These are phyloP conservation scores for Ophion slaviceki DNA, from an alignment of 2,888 invertebrate species.

Conservation along the genomic window DNA sequence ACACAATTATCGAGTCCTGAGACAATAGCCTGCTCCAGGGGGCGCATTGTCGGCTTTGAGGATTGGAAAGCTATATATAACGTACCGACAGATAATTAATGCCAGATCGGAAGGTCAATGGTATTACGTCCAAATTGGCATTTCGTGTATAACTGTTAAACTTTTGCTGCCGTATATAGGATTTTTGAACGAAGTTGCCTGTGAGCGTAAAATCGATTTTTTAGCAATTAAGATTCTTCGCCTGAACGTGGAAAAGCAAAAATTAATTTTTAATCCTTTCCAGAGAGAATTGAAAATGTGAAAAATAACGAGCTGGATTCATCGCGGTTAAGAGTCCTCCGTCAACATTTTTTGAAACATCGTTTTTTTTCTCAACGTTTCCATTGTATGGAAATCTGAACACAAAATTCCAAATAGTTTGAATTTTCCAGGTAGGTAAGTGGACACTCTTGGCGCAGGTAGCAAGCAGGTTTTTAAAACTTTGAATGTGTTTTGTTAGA, in stretches of 20 bases:
- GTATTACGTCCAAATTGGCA: constrained; percentile 47
- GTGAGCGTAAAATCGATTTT: background rate
- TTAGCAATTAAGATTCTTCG: background rate
- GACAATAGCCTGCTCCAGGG: constrained; percentile 67
- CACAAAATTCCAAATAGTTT: too few species aligned
- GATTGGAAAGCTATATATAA: constrained; percentile 66
- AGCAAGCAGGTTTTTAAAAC: too few species aligned
- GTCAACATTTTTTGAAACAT: too few species aligned
- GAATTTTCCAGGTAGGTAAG: too few species aligned
- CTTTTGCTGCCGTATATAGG: background rate
- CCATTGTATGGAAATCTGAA: too few species aligned
- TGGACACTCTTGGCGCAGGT: too few species aligned
- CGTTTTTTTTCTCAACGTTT: too few species aligned
- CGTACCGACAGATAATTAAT: constrained; percentile 52
- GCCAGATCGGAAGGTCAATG: constrained; percentile 49
- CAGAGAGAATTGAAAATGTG: too few species aligned
- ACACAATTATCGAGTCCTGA: constrained; percentile 68
- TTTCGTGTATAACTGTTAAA: constrained; percentile 5
- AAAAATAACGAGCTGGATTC: too few species aligned
- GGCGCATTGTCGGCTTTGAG: constrained; percentile 68
- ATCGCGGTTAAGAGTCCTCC: too few species aligned
- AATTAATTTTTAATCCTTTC: background rate
- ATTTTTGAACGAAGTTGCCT: background rate
- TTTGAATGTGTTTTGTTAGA: too few species aligned
- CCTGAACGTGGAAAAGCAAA: background rate